Base-by-base conservation (phyloP, 2,888 invertebrate genomes). In the Scaptomyza reducta region DNA sequence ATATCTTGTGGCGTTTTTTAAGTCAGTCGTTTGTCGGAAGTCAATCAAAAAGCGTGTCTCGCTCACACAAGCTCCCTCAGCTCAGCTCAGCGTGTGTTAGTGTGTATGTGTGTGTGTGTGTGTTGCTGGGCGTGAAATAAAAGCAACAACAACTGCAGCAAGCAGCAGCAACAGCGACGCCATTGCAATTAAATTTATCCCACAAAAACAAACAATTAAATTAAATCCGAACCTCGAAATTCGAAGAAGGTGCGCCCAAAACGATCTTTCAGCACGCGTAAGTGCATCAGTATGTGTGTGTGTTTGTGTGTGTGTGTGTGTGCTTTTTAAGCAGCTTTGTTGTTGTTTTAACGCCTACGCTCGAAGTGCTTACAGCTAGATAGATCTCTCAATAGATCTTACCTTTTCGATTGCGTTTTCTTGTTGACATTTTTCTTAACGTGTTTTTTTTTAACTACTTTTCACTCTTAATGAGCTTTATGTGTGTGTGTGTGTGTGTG, bases 11-110 rank as follows among this genome's bases (percentile, higher is more conserved):
- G 87, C 85, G 86, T 83, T 81, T 82, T 83, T 83, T 83, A 88
- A 83, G 86, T 83, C 90, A 91, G 91, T 91, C 91, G 90, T 90
- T 91, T 90, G 90, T 91, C 91, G 91, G 90, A 90, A 91, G 91
- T 91, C 91, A 91, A 91, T 91, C 91, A 91, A 89, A 91, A 87
- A 91, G 90, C 90, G 91, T 91, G 90, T 90, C 87, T 87, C 79
- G 86, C 75, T 75, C 89, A 82, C 85, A 77, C 76, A 73, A 81
- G 79, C 70, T 56, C 75, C 63, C 40, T 3, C 46, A 31, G 49
- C 44, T 31, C 29, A 63, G 54, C 27, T 46, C 31, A 31, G 31
- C 11, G 35, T 35, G 33, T 33, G 35, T 35, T n/a, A 38, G 6
- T 14, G 38, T 38, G 38, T 16, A 6, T 14, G 38, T 38, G 16